Evolutionary conservation across 2,113 vertebrate genomes (phyloP).

Genomic region (Narcine bancroftii): DNA sequence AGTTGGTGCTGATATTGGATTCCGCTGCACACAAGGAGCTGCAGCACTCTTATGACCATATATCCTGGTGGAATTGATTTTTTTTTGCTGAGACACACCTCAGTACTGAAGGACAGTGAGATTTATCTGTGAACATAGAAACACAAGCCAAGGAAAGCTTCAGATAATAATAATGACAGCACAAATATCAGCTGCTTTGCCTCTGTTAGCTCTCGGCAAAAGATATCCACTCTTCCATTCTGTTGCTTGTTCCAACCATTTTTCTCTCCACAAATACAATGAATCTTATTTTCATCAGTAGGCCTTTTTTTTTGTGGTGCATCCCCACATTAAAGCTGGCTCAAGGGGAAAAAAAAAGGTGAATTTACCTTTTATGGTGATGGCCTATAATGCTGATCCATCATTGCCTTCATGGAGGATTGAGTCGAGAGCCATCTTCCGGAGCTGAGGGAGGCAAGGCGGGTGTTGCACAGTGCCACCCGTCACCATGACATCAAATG

Average conservation of each 20-base stretch:
- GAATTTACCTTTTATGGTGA: no score
- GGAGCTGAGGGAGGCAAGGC: no score
- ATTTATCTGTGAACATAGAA: constrained; percentile 21
- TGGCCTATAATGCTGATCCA: no score
- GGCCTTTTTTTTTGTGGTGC: no score
- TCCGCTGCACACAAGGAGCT: no score
- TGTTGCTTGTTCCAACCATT: background rate
- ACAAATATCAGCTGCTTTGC: background rate
- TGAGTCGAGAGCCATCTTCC: no score
- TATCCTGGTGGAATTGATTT: constrained; percentile 32
- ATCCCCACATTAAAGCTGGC: no score
- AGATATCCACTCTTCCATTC: background rate
- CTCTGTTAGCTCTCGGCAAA: background rate
- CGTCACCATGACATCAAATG: no score
- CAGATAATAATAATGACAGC: background rate
- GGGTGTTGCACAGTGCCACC: no score
- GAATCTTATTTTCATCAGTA: background rate
- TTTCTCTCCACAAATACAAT: background rate
- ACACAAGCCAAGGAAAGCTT: background rate
- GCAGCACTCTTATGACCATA: background rate
- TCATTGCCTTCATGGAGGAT: no score
- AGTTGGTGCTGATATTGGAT: constrained; percentile 25
- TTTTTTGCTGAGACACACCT: constrained; percentile 2
- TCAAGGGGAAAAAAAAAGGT: no score
- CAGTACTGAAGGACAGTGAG: constrained; percentile 21